Evolutionary conservation across 2,113 vertebrate genomes (phyloP), one percentile per base, ranked within the genome.

Genomic region (Oncorhynchus clarkii): DNA sequence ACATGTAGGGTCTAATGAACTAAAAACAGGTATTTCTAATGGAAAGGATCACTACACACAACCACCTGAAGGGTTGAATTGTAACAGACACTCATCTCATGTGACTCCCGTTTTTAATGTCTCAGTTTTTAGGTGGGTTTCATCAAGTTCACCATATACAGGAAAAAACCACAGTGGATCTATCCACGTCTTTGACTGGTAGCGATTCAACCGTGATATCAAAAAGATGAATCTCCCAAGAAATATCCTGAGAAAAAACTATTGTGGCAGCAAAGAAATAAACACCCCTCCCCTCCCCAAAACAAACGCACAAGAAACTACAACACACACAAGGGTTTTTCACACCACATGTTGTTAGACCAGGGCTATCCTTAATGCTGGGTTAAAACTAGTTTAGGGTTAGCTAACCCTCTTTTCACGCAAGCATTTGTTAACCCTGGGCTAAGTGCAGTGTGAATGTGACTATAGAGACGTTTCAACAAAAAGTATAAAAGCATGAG

Each of bases 191-290:
- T 45, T 45, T 81, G 82, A 90, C 91, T 91, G 90, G 91, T 92
- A 91, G 88, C 91, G 90, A 88, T 90, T 92, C 87, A 89, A 87
- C 91, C 89, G 88, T 84, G 71, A 77, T 75, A 78, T 13, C 72
- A 86, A 59, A 75, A 85, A 74, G 89, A 78, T 83, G 75, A 77
- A 70, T 82, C 80, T 85, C 85, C 87, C 72, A 67, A 54, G 51
- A 54, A 54, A 54, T 54, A 76, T 39, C 70, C 82, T 72, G 79
- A 89, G 85, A 78, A 71, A 78, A 89, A 34, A 39, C 39, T 2
- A 54, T 11, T 34, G 18, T 20, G 11, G 31, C 31, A 4, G 29
- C 67, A 20, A 27, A 39, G 2, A 45, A 45, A 45, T 45, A 45
- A 39, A 11, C 29, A 6, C 24, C 64, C 9, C 64, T 20, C 27